Percentiles rank a stretch among this genome's conserved stretches.
phyloP scores from a whole-genome alignment of 2,888 invertebrate species.

The Anoncus sp. region DNA sequence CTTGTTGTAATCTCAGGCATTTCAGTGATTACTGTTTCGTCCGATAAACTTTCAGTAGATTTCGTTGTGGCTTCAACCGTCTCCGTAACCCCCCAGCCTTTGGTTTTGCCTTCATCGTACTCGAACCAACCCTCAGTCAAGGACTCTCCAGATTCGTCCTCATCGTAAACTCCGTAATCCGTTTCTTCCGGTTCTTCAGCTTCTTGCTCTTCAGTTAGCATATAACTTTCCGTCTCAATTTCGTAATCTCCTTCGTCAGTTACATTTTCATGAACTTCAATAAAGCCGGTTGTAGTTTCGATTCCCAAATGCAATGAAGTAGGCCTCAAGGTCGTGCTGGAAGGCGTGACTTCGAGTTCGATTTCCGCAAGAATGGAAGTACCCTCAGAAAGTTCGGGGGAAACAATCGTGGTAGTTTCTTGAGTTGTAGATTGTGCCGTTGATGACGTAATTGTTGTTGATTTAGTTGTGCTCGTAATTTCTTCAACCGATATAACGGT shows the following conservation, averaged over 20 bases:
- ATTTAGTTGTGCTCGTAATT: slow-evolving; percentile 9
- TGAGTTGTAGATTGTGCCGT: background rate
- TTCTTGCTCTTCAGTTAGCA: background rate
- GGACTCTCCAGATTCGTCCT: no score
- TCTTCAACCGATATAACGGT: slow-evolving; percentile 42
- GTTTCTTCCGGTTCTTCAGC: background rate
- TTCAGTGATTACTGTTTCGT: background rate
- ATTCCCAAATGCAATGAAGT: background rate
- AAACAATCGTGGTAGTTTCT: slow-evolving; percentile 11
- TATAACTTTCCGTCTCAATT: no score
- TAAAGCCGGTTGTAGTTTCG: background rate
- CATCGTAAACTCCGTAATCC: no score
- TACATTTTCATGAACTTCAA: background rate
- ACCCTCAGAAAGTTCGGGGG: background rate
- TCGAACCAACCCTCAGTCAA: no score
- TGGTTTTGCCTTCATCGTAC: no score
- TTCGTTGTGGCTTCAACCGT: no score
- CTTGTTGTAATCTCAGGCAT: background rate
- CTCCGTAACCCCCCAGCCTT: no score
- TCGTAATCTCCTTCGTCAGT: no score
- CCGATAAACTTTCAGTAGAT: no score
- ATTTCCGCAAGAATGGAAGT: slow-evolving; percentile 10
- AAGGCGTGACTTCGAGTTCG: background rate
- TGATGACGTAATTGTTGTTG: background rate
- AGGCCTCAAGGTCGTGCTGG: background rate